Conservation (phyloP, 2,888 invertebrate species). For the Timandra comae region DNA sequence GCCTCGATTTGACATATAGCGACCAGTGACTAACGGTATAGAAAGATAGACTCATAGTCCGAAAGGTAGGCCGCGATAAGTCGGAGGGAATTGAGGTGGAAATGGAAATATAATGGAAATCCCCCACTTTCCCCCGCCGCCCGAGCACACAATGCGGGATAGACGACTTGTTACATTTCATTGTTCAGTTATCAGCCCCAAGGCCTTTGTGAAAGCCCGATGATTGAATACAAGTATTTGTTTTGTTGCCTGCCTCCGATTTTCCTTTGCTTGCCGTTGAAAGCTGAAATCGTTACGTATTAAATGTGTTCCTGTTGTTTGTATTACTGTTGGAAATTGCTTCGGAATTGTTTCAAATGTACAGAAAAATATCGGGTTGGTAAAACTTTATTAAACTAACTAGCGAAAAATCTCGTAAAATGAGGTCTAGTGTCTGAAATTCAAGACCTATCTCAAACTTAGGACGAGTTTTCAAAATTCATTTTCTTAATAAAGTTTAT, state of each 20-base stretch:
- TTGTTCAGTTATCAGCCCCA: constrained; percentile 74
- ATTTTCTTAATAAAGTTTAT: too few relatives aligned
- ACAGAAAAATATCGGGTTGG: too few relatives aligned
- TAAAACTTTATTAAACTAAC: too few relatives aligned
- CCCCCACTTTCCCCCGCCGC: constrained; percentile 28
- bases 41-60: constrained; percentile 74
- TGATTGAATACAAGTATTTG: constrained; percentile 77
- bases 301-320: constrained; percentile 43
- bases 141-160: constrained; percentile 66
- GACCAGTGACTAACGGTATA: constrained; percentile 62
- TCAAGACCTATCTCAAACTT: too few relatives aligned
- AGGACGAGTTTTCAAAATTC: too few relatives aligned
- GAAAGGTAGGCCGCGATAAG: constrained; percentile 73
- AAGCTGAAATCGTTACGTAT: constrained; percentile 57
- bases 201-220: constrained; percentile 71
- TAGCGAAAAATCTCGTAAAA: too few relatives aligned
- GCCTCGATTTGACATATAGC: constrained; percentile 49
- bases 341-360: too few relatives aligned
- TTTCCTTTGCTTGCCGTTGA: constrained; percentile 60
- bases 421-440: too few relatives aligned
- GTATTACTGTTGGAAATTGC: too few relatives aligned
- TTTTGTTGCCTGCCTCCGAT: constrained; percentile 71
- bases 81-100: constrained; percentile 72
- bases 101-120: constrained; percentile 76
- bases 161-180: constrained; percentile 77